phyloP scores from a whole-genome alignment of 2,113 vertebrate genomes.

The Toxotes chatareus region DNA sequence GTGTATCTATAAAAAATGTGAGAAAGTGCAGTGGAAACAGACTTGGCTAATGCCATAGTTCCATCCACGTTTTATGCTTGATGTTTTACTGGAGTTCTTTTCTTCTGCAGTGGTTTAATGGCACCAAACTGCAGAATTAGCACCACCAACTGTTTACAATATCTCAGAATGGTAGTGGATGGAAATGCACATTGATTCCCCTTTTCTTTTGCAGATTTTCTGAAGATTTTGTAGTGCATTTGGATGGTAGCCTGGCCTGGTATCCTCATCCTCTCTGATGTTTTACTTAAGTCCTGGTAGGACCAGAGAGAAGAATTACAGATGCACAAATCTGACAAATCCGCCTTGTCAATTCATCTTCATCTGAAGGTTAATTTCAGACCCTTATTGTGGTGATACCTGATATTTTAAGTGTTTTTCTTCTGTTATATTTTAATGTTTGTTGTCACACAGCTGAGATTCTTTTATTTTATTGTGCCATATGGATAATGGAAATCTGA shows the following conservation, averaged over 20 bases:
- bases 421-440: slow-evolving; percentile 27
- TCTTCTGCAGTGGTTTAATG: no score
- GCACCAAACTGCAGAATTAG: not conserved
- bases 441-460: slow-evolving; percentile 34
- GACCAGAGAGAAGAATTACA: no score
- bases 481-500: slow-evolving; percentile 46
- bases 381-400: slow-evolving; percentile 1
- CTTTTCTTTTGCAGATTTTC: not conserved
- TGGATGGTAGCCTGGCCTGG: no score
- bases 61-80: no score
- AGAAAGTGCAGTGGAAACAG: no score
- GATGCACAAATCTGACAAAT: no score
- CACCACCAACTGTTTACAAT: not conserved
- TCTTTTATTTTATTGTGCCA: slow-evolving; percentile 62
- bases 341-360: not conserved
- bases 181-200: not conserved
- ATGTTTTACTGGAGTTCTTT: no score
- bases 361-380: slow-evolving; percentile 19
- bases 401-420: slow-evolving; percentile 6
- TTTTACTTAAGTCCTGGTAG: no score
- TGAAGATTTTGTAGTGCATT: not conserved
- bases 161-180: not conserved
- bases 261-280: not conserved
- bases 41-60: no score
- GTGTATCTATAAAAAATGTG: no score